Conservation (phyloP, 2,888 invertebrate species). For the Agrochola lota region DNA sequence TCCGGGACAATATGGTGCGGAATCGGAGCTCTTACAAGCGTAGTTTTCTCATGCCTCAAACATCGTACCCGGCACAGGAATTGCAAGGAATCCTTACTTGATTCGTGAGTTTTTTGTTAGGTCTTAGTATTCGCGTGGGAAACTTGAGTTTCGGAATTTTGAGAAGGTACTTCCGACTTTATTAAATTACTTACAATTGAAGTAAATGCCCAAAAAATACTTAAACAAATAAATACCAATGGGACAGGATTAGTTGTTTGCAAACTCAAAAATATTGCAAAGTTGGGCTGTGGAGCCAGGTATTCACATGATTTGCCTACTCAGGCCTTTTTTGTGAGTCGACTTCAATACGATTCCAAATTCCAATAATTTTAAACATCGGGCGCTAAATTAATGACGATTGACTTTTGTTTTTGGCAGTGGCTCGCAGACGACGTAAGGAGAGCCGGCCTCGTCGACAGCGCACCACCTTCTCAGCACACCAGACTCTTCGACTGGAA, state of each 20-base stretch:
- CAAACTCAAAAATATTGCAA: neutral
- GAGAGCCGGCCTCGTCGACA: constrained; percentile 97
- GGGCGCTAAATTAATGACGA: neutral
- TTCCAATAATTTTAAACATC: neutral
- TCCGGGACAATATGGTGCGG: constrained; percentile 83
- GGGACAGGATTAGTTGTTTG: neutral
- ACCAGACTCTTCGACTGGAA: constrained; percentile 97
- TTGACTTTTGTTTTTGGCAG: constrained; percentile 83
- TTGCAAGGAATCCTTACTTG: constrained; percentile 82
- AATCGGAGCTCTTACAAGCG: constrained; percentile 85
- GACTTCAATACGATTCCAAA: neutral
- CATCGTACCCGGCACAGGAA: constrained; percentile 75
- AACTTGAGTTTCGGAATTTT: constrained; percentile 21
- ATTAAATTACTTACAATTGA: neutral
- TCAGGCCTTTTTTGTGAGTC: neutral
- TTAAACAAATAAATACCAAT: too few relatives aligned
- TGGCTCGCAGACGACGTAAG: constrained; percentile 95
- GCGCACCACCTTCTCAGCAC: constrained; percentile 98
- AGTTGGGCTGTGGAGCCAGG: neutral
- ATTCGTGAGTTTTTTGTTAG: constrained; percentile 49
- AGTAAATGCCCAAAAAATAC: neutral
- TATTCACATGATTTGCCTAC: neutral
- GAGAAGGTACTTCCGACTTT: neutral
- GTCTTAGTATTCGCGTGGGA: constrained; percentile 47
- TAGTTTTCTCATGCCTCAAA: constrained; percentile 80